Evolutionary conservation across 2,797 vertebrate species (phyloP), one percentile per base, ranked within the genome.

Genomic region (Fratercula arctica): DNA sequence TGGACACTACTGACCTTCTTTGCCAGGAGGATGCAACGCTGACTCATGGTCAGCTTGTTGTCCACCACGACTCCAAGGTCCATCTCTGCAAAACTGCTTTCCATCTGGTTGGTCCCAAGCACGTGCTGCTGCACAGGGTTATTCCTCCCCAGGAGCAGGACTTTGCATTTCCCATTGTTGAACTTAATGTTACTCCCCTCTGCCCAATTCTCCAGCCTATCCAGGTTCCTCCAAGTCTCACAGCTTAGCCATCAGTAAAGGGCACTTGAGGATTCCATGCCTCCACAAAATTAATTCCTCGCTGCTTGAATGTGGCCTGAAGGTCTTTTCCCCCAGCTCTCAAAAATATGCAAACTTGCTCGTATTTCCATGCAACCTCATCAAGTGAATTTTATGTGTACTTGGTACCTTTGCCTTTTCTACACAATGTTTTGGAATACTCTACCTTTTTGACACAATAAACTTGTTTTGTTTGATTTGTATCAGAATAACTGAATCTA

Each of bases 301-400:
- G 43, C 31, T 78, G 26, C 21, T 1, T 35, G 10, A 80, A 43
- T 21, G 14, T 77, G 14, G 14, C 82, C 31, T 45, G 26, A 66
- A 77, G 43, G 37, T 37, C 35, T 21, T 73, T 73, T 10, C 26
- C 39, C 45, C 23, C 50, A 60, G 31, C 21, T 37, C 45, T 85
- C 79, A 59, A 43, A 37, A 59, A n/a, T 10, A 10, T 7, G 29
- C 20, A 39, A 64, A 68, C 4, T 67, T 90, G 53, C 70, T 77
- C 10, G 45, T 70, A 54, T 13, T 84, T 80, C 48, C 39, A 45
- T 26, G 7, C 11, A 83, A 54, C 25, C 25, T 61, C 45, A 28
- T 0, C 35, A 28, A 66, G 5, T 18, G 5, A 39, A 48, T 41
- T 82, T 39, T 50, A 37, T 19, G 2, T 7, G 1, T 23, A 53